A percentile compares a stretch with the other conserved stretches of the same genome.
Evolutionary conservation across 2,888 invertebrate species (phyloP).

Genomic region (Junonia oenone): DNA sequence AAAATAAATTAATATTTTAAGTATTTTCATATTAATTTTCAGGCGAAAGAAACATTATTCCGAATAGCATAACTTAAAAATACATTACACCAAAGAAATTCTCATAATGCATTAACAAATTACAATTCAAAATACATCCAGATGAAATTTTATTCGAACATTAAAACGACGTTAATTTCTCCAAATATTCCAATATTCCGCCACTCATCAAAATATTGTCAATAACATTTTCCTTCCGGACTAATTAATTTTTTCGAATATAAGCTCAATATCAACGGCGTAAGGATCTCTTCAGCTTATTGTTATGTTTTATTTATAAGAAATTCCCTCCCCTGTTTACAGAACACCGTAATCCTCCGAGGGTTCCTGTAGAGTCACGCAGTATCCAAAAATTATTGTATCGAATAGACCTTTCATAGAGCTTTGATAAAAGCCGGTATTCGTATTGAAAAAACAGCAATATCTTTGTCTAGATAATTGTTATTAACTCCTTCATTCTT

Average conservation of each 20-base stretch:
- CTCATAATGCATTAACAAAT: not conserved
- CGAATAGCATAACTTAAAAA: not conserved
- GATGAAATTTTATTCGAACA: not conserved
- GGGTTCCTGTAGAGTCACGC: constrained; percentile 38
- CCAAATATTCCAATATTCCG: constrained; percentile 35
- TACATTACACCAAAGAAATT: not conserved
- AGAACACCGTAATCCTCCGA: constrained; percentile 41
- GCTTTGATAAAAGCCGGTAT: not conserved
- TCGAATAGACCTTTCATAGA: constrained; percentile 17
- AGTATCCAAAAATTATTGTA: constrained; percentile 32
- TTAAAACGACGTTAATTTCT: not conserved
- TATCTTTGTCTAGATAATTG: not conserved
- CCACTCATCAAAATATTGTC: constrained; percentile 61
- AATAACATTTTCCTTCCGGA: constrained; percentile 41
- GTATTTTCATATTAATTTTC: no score
- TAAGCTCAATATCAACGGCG: constrained; percentile 21
- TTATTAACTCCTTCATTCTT: not conserved
- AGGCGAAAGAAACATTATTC: no score
- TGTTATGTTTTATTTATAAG: constrained; percentile 32
- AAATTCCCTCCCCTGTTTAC: constrained; percentile 52
- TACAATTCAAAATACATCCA: not conserved
- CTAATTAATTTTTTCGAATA: constrained; percentile 28
- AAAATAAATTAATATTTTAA: no score
- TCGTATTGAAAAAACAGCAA: not conserved
- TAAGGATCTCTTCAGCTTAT: constrained; percentile 34